Evolutionary conservation across 2,888 invertebrate genomes (phyloP).

Genomic region (Fissipunctia ypsillon): DNA sequence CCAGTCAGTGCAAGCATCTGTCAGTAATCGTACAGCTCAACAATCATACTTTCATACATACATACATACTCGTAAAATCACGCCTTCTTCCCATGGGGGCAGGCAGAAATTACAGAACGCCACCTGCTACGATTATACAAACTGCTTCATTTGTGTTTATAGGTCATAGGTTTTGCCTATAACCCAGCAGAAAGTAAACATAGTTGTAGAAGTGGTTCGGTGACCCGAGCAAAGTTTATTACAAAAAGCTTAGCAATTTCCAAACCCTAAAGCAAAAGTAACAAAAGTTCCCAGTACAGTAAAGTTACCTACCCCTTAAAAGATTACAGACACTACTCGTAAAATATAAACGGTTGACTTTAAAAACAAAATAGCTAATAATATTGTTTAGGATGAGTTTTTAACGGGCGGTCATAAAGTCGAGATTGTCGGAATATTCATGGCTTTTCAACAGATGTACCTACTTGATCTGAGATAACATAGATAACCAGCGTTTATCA

Average conservation of each 20-base stretch:
- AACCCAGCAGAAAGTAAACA: not conserved
- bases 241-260: not conserved
- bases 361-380: conserved; percentile 58
- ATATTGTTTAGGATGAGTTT: conserved; percentile 72
- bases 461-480: conserved; percentile 48
- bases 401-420: conserved; percentile 69
- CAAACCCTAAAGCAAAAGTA: not conserved
- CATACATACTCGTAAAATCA: no score
- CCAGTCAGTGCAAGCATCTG: no score
- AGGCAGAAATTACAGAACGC: no score
- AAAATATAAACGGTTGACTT: conserved; percentile 48
- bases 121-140: not conserved
- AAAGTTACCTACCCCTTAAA: conserved; percentile 30
- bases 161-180: not conserved
- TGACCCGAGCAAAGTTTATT: not conserved
- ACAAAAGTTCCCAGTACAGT: conserved; percentile 16
- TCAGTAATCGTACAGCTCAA: no score
- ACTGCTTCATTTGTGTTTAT: not conserved
- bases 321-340: conserved; percentile 44
- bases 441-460: conserved; percentile 58
- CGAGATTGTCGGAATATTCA: conserved; percentile 65
- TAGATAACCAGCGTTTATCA: conserved; percentile 41
- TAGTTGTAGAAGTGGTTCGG: not conserved
- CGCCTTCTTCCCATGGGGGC: no score
- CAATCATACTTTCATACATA: no score